Evolutionary conservation across 2,888 invertebrate genomes (phyloP).

Genomic region (Aphrophora alni): DNA sequence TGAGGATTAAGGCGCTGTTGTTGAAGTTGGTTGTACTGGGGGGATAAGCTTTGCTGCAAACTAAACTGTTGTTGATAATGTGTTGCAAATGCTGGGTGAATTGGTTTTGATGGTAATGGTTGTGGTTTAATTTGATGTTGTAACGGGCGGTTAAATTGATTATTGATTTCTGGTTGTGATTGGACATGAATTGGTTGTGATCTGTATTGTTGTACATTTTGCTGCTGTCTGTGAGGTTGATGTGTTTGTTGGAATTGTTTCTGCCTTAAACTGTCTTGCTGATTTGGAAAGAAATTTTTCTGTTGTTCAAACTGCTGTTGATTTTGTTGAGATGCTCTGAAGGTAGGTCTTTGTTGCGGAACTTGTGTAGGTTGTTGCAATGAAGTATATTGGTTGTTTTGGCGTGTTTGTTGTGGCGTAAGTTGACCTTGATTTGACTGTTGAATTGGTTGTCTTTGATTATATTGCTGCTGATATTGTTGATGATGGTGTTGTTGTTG

Average conservation of each 20-base stretch:
- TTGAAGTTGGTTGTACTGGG: slow-evolving; percentile 43
- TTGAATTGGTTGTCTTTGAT: slow-evolving; percentile 40
- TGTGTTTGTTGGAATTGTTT: slow-evolving; percentile 45
- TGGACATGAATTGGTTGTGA: slow-evolving; percentile 43
- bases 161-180: slow-evolving; percentile 22
- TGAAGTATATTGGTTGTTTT: slow-evolving; percentile 25
- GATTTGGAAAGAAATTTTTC: slow-evolving; percentile 54
- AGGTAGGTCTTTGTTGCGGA: slow-evolving; percentile 29
- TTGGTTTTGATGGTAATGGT: slow-evolving; percentile 29
- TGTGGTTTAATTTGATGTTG: slow-evolving; percentile 17
- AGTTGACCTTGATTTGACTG: slow-evolving; percentile 32
- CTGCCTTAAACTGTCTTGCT: slow-evolving; percentile 39
- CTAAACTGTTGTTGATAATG: slow-evolving; percentile 33
- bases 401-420: slow-evolving; percentile 32
- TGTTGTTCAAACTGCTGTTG: slow-evolving; percentile 56
- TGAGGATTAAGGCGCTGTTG: slow-evolving; percentile 47
- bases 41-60: slow-evolving; percentile 39
- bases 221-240: slow-evolving; percentile 52
- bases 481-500: slow-evolving; percentile 44
- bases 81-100: slow-evolving; percentile 26
- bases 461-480: slow-evolving; percentile 40
- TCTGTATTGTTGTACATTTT: slow-evolving; percentile 10
- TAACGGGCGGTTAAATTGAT: not conserved
- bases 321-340: slow-evolving; percentile 45
- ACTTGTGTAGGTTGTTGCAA: slow-evolving; percentile 26